These are phyloP conservation scores for Drosophila demipolita DNA, from an alignment of 2,888 invertebrate genomes.

Conservation along the genomic window DNA sequence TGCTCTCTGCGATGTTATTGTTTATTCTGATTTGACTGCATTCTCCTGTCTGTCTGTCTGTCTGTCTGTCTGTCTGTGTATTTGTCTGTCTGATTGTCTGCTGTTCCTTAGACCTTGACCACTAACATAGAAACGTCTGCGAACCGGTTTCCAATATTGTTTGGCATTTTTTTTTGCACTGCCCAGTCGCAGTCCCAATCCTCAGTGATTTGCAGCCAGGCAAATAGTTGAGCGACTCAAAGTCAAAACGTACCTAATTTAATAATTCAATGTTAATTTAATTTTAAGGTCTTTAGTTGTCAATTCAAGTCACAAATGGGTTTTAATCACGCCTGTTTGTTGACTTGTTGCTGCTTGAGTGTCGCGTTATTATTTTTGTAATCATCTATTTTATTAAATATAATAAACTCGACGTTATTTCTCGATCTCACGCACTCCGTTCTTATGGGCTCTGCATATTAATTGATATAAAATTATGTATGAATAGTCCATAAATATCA, in stretches of 20 bases:
- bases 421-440: conserved; percentile 65
- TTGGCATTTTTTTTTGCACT: conserved; percentile 18
- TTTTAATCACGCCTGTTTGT: conserved; percentile 37
- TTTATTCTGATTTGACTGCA: conserved; percentile 67
- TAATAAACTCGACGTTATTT: conserved; percentile 36
- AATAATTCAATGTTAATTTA: conserved; percentile 36
- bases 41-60: conserved; percentile 40
- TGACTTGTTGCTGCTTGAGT: conserved; percentile 52
- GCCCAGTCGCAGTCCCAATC: neutral
- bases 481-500: conserved; percentile 35
- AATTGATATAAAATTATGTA: conserved; percentile 60
- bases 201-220: conserved; percentile 5
- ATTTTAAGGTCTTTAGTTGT: conserved; percentile 51
- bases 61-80: conserved; percentile 10
- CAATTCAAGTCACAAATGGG: conserved; percentile 58
- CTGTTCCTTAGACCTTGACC: conserved; percentile 85
- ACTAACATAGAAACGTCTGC: conserved; percentile 81
- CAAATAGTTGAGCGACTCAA: conserved; percentile 42
- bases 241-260: conserved; percentile 44
- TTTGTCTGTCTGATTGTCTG: conserved; percentile 49
- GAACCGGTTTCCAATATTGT: conserved; percentile 44
- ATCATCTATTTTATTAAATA: conserved; percentile 9
- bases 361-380: conserved; percentile 22
- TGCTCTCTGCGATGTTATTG: conserved; percentile 58
- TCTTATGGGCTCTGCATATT: conserved; percentile 55